These are phyloP conservation scores for Rhagonycha lutea DNA, from an alignment of 2,888 invertebrate species.

Conservation along the genomic window DNA sequence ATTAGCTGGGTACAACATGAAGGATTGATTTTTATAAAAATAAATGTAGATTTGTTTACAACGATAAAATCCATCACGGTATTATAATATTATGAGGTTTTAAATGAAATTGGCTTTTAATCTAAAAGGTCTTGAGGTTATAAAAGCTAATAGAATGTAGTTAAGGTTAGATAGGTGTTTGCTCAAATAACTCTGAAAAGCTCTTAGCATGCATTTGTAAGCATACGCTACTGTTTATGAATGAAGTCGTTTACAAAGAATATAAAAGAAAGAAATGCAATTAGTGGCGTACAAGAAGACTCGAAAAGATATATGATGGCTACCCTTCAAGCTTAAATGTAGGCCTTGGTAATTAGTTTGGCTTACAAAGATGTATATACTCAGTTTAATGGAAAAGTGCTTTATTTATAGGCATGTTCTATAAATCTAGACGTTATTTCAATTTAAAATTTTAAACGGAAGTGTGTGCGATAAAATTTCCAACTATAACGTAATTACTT, in stretches of 20 bases:
- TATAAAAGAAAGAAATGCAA: slow-evolving; percentile 23
- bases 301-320: slow-evolving; percentile 20
- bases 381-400: slow-evolving; percentile 24
- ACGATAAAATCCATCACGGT: background rate
- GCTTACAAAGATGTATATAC: slow-evolving; percentile 30
- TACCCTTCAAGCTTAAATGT: slow-evolving; percentile 22
- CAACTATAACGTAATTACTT: background rate
- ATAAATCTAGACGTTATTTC: background rate
- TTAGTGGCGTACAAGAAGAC: slow-evolving; percentile 20
- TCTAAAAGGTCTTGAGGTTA: background rate
- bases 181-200: slow-evolving; percentile 23
- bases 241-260: slow-evolving; percentile 23
- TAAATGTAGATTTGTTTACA: background rate
- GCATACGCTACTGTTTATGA: slow-evolving; percentile 23
- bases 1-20: background rate
- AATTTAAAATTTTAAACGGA: background rate
- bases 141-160: background rate
- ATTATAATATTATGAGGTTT: background rate
- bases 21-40: background rate
- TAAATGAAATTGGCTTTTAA: background rate
- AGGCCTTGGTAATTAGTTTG: slow-evolving; percentile 33
- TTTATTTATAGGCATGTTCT: slow-evolving; percentile 17
- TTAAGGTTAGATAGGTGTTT: slow-evolving; percentile 9
- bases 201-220: slow-evolving; percentile 16
- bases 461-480: background rate